Percentiles rank a stretch among this genome's conserved stretches.
Evolutionary conservation across 1,140 invertebrate genomes (phyloP).

Genomic region (Eriocheir sinensis): DNA sequence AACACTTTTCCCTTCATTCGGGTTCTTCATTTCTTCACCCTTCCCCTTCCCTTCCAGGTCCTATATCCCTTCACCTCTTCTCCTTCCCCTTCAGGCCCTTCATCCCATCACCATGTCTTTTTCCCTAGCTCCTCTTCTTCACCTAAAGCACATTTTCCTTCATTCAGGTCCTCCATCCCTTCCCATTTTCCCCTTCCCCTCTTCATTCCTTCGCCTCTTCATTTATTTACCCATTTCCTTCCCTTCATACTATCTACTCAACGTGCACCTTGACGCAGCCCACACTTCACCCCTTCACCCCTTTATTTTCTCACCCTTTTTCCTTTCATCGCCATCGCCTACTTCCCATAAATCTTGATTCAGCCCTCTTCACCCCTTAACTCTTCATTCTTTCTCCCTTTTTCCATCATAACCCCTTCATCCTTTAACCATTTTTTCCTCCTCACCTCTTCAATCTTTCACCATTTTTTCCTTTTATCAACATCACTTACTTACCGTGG

Average conservation of each 20-base stretch:
- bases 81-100: too few relatives aligned
- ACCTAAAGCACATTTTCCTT: neutral
- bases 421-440: neutral
- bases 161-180: neutral
- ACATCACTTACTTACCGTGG: neutral
- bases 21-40: too few relatives aligned
- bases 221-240: neutral
- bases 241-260: too few relatives aligned
- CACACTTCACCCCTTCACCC: too few relatives aligned
- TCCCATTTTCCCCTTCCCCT: neutral
- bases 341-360: too few relatives aligned
- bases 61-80: too few relatives aligned
- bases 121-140: neutral
- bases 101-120: neutral
- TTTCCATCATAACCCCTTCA: neutral
- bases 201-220: neutral
- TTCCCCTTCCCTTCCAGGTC: too few relatives aligned
- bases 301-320: too few relatives aligned
- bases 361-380: too few relatives aligned
- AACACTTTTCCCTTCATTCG: neutral
- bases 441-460: neutral
- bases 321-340: too few relatives aligned
- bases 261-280: conserved; percentile 90
- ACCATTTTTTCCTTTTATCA: neutral
- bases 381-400: neutral